Percentiles rank a stretch among this genome's conserved stretches.
phyloP scores from a whole-genome alignment of 2,113 vertebrate species.

The Corythornis cristatus region DNA sequence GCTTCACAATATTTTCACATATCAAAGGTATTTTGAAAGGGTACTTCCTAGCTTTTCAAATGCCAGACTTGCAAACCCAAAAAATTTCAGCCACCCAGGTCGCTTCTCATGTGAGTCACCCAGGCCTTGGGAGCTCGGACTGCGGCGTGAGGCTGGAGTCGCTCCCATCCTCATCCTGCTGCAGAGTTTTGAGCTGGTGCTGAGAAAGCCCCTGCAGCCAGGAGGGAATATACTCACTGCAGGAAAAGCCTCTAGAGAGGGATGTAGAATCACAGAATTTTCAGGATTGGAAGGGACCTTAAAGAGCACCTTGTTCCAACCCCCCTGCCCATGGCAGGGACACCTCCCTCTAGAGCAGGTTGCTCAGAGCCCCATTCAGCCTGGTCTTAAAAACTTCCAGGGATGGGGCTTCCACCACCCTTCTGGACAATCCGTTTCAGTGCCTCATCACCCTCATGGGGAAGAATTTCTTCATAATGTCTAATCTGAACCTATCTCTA shows the following conservation, averaged over 20 bases:
- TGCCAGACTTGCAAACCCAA: neutral
- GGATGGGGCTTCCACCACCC: too few species aligned
- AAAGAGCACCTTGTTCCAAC: too few species aligned
- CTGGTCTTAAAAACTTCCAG: too few species aligned
- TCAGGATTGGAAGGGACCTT: too few species aligned
- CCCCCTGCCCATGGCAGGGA: too few species aligned
- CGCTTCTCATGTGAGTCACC: neutral
- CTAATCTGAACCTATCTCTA: too few species aligned
- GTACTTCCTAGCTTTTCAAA: constrained; percentile 26
- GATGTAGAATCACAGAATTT: too few species aligned
- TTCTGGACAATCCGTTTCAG: too few species aligned
- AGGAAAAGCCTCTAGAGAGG: neutral
- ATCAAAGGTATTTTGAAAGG: constrained; percentile 17
- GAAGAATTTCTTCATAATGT: too few species aligned
- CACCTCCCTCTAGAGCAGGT: too few species aligned
- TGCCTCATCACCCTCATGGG: too few species aligned
- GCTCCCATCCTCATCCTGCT: neutral
- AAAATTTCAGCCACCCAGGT: neutral
- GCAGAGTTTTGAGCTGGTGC: neutral
- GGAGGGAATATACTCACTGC: neutral
- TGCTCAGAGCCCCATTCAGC: too few species aligned
- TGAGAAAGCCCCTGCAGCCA: neutral
- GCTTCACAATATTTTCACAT: neutral
- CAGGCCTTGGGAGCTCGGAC: accelerated
- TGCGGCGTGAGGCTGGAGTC: accelerated